Evolutionary conservation across 2,113 vertebrate genomes (phyloP).

Genomic region (Morone saxatilis): DNA sequence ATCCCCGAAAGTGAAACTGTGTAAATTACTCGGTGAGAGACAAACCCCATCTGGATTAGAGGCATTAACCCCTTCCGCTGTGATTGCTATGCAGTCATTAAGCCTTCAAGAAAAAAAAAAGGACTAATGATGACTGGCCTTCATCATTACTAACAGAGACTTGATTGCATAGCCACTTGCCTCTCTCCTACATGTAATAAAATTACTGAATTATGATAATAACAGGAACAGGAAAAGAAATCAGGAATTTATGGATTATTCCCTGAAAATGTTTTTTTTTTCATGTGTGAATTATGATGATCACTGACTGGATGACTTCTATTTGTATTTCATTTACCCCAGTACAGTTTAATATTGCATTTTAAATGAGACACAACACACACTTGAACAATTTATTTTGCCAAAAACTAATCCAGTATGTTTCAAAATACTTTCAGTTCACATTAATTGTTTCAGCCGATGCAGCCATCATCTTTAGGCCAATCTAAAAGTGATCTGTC

Average conservation of each 20-base stretch:
- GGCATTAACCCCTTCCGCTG: slow-evolving; percentile 63
- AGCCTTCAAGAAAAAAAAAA: slow-evolving; percentile 44
- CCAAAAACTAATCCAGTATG: slow-evolving; percentile 31
- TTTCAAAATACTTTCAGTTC: slow-evolving; percentile 10
- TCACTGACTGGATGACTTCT: background rate
- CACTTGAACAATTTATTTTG: slow-evolving; percentile 49
- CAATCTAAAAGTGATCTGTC: background rate
- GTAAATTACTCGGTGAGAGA: slow-evolving; percentile 68
- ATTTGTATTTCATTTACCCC: background rate
- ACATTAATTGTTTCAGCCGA: background rate
- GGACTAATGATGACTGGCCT: slow-evolving; percentile 57
- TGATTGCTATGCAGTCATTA: slow-evolving; percentile 63
- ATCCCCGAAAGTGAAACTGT: slow-evolving; percentile 76
- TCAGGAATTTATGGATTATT: background rate
- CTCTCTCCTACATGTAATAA: background rate
- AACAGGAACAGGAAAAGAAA: background rate
- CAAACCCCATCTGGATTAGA: slow-evolving; percentile 68
- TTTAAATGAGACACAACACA: slow-evolving; percentile 27
- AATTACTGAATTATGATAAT: background rate
- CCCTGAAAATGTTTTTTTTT: background rate
- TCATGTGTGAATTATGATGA: background rate
- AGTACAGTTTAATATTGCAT: background rate
- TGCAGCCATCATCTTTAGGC: background rate
- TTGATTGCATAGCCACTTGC: slow-evolving; percentile 18
- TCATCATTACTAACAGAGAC: slow-evolving; percentile 22